Evolutionary conservation across 2,888 invertebrate genomes (phyloP), one percentile per base, ranked within the genome.

Genomic region (Linyphia triangularis): DNA sequence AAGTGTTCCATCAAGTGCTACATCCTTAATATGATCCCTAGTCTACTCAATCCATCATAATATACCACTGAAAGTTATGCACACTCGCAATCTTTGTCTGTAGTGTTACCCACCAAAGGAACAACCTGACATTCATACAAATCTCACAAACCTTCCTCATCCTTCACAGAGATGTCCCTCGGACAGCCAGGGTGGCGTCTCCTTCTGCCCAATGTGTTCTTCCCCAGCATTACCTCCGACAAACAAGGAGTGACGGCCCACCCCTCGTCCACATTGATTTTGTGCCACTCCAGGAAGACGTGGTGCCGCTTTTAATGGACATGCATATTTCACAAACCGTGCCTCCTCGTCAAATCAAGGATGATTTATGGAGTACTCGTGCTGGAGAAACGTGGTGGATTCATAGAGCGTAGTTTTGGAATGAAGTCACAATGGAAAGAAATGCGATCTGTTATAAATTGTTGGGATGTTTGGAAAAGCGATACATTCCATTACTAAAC

Each of bases 261-360:
- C 51, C 65, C 28, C 65, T 73, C 83, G 70, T 73, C 43, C 43
- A 72, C 63, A 83, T 65, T 83, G 83, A 73, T 83, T 83, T 83
- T 73, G n/a, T 51, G 81, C 69, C 81, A 69, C 33, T 10, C 28
- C 19, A 16, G 28, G 73, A 73, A 57, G 59, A 13, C 40, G 73
- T n/a, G n/a, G n/a, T 24, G 16, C 75, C 10, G 59, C 61, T 26
- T 30, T 22, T 75, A 77, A 77, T 77, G 75, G 75, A 77, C 61
- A 61, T 61, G 61, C 37, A 77, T 61, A 77, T 63, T 61, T 77
- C 26, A 59, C 61, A 40, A 63, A 63, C 37, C 5, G 5, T 57
- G 73, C 57, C 30, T 37, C 37, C 33, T 61, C 22, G 51, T 51
- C 51, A 51, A 33, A 61, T 24, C 59, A 37, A 61, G 61, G 37